Conservation (phyloP, 2,797 vertebrate species). For the Echiichthys vipera region DNA sequence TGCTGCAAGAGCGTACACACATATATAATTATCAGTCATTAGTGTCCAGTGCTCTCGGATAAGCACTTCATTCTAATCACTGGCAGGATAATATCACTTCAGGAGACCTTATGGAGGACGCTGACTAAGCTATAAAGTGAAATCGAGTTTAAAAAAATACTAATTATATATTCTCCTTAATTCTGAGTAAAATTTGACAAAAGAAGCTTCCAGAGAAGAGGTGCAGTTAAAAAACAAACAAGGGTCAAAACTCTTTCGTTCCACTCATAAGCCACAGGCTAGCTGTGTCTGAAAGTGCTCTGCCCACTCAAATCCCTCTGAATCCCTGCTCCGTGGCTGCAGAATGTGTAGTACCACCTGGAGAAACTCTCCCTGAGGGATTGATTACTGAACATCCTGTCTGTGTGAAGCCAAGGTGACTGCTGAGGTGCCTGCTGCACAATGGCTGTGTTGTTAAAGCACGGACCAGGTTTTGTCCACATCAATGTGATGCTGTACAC, state of each 20-base stretch:
- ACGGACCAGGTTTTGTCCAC: conserved; percentile 66
- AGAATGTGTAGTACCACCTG: conserved; percentile 79
- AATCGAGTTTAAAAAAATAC: conserved; percentile 3
- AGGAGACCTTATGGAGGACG: background rate
- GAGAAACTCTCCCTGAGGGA: conserved; percentile 78
- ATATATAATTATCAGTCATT: conserved; percentile 15
- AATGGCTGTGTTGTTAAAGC: conserved; percentile 78
- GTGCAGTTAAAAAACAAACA: conserved; percentile 47
- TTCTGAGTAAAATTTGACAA: background rate
- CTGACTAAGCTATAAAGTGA: background rate
- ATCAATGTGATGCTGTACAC: conserved; percentile 66
- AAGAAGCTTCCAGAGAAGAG: conserved; percentile 31
- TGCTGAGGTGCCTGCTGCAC: conserved; percentile 68
- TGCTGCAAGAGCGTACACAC: background rate
- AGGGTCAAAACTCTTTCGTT: conserved; percentile 66
- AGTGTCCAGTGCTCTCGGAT: conserved; percentile 22
- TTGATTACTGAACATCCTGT: conserved; percentile 82
- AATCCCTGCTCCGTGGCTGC: conserved; percentile 69
- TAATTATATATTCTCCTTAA: background rate
- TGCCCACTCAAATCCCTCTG: conserved; percentile 71
- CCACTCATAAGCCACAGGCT: conserved; percentile 69
- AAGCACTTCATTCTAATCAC: conserved; percentile 20
- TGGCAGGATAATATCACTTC: background rate
- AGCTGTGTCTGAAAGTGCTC: conserved; percentile 76
- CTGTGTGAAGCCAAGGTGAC: conserved; percentile 71